These are phyloP conservation scores for Isurus oxyrinchus DNA, from an alignment of 2,113 vertebrate species.

Conservation along the genomic window DNA sequence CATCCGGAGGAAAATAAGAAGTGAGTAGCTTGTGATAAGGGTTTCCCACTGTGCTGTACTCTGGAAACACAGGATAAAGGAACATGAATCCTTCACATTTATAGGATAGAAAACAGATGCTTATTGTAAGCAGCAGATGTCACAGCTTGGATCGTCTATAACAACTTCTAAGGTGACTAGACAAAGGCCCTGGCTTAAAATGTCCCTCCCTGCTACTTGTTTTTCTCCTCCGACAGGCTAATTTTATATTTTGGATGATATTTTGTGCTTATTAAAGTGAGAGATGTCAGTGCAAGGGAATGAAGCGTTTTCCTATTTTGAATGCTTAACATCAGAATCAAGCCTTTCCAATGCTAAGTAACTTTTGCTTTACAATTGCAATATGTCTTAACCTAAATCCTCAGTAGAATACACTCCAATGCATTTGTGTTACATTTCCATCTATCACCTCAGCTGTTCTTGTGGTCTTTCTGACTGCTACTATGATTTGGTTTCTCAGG, in stretches of 20 bases:
- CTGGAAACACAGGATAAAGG: conserved; percentile 30
- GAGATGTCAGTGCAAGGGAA: background rate
- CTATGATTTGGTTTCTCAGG: background rate
- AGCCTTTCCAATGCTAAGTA: background rate
- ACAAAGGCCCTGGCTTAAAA: background rate
- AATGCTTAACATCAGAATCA: background rate
- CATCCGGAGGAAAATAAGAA: conserved; percentile 30
- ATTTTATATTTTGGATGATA: background rate
- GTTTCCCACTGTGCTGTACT: conserved; percentile 17
- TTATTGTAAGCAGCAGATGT: conserved; percentile 32
- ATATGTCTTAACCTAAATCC: background rate
- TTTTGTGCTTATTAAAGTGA: background rate
- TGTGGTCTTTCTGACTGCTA: background rate
- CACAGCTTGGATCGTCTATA: background rate
- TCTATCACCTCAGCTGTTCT: background rate
- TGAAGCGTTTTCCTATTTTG: background rate
- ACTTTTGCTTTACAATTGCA: background rate
- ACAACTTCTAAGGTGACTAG: conserved; percentile 2
- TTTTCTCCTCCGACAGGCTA: background rate
- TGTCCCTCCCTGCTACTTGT: background rate
- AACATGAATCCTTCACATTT: conserved; percentile 28
- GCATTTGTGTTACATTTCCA: background rate
- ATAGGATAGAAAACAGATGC: conserved; percentile 15
- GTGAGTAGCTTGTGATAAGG: background rate
- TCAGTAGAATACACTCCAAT: background rate